phyloP scores from a whole-genome alignment of 2,888 invertebrate species.

The Erynnis tages region DNA sequence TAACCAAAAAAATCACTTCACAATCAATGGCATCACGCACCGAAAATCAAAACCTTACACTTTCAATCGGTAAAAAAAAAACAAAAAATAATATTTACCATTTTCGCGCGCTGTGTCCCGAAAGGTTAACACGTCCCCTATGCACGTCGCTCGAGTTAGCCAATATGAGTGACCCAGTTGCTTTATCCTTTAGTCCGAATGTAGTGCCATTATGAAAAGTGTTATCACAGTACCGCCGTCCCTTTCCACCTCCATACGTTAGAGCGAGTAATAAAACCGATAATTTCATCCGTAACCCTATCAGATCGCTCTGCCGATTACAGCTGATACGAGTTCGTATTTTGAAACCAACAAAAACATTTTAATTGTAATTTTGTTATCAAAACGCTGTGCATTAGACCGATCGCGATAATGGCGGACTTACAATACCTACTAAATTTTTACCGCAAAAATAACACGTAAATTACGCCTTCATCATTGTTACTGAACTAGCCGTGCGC shows the following conservation, averaged over 20 bases:
- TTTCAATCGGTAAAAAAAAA: no score
- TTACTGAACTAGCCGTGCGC: no score
- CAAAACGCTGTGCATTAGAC: no score
- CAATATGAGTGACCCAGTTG: conserved; percentile 58
- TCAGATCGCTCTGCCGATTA: conserved; percentile 29
- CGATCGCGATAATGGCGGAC: no score
- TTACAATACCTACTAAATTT: no score
- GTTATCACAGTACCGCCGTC: conserved; percentile 40
- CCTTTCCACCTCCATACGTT: conserved; percentile 32
- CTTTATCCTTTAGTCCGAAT: conserved; percentile 53
- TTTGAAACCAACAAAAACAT: conserved; percentile 6
- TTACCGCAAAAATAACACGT: no score
- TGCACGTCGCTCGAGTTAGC: conserved; percentile 24
- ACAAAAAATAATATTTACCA: conserved; percentile 55
- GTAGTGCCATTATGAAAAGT: conserved; percentile 45
- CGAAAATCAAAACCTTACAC: no score
- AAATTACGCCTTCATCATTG: no score
- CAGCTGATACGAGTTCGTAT: conserved; percentile 10
- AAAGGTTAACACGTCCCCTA: conserved; percentile 42
- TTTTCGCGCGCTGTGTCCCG: conserved; percentile 29
- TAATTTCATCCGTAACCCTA: conserved; percentile 32
- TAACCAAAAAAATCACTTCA: conserved; percentile 21
- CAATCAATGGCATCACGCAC: no score
- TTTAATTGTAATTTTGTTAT: conserved; percentile 6
- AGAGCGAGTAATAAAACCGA: conserved; percentile 36